These are phyloP conservation scores for Gadus chalcogrammus DNA, from an alignment of 2,113 vertebrate species.

Conservation along the genomic window DNA sequence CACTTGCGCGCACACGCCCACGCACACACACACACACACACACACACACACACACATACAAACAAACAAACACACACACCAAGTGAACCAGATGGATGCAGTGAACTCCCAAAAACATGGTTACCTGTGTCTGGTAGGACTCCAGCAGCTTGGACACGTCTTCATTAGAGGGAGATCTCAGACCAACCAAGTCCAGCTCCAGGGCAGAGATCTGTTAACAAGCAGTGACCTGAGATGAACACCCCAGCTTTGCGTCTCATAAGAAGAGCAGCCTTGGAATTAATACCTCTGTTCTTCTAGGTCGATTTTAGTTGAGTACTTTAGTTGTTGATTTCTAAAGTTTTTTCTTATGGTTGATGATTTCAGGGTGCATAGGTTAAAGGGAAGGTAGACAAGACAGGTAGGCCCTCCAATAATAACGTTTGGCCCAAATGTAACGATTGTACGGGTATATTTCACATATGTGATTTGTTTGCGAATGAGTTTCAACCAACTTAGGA, in stretches of 20 bases:
- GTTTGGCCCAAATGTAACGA: no score
- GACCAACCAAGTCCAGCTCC: constrained; percentile 81
- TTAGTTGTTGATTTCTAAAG: neutral
- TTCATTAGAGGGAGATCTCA: constrained; percentile 81
- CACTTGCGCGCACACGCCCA: no score
- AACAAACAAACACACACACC: no score
- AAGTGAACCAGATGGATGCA: no score
- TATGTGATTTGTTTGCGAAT: no score
- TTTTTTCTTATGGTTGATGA: neutral
- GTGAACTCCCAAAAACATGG: neutral
- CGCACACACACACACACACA: no score
- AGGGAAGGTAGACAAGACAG: no score
- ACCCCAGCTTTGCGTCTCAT: neutral
- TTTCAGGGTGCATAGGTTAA: no score
- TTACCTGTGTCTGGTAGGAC: constrained; percentile 84
- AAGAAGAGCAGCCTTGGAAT: neutral
- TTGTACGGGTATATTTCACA: no score
- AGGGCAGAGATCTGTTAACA: constrained; percentile 77
- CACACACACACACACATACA: no score
- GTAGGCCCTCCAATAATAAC: no score
- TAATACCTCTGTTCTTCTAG: neutral
- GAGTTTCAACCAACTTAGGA: no score
- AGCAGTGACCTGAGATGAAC: neutral
- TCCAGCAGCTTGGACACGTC: constrained; percentile 78
- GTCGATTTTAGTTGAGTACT: neutral